Evolutionary conservation across 53 echinoderm and acorn worm genomes (phyloP), one percentile per base, ranked within the genome.

Genomic region (Apostichopus leukothele): DNA sequence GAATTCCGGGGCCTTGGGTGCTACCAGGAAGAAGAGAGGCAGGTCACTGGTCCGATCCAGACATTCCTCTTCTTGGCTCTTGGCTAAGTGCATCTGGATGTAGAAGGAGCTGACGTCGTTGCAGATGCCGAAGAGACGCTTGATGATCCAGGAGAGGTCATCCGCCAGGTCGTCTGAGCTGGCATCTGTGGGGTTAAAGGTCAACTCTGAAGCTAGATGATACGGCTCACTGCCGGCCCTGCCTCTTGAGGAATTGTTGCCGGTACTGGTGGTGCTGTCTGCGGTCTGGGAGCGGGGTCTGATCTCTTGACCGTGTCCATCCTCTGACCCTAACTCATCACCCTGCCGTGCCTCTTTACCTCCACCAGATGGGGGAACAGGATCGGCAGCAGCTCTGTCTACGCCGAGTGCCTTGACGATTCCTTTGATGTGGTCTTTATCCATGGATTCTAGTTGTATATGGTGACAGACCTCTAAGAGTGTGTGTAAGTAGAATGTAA

Each of bases 401-500:
- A 8, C 11, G 67, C 86, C 89, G 9, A 93, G 67, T 10, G 85
- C 85, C 67, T 76, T 91, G 6, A 99, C 79, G 39, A 95, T 90
- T 8, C 54, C 89, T 89, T 96, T 96, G 86, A 99, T 91, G 16
- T 89, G 93, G 19, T 91, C 87, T 7, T 79, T 88, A 20, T 94
- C 92, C 88, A 96, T 93, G 59, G 87, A 92, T 50, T 94, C 93
- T 52, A 90, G 89, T 50, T 86, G 92, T 57, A 94, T 93, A 71
- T 99, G 99, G 60, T 99, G 94, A 89, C 95, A 96, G 60, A 99
- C 91, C 76, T 99, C 99, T 63, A 99, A 88, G 79, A 99, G 92
- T 25, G 99, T 99, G 88, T 99, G 99, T 22, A 96, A 89, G 86
- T 99, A 99, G 92, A 99, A 99, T 16, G 99, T 99, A 71, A 99